Evolutionary conservation across 2,888 invertebrate genomes (phyloP), one percentile per base, ranked within the genome.

Genomic region (Synergus itoensis): DNA sequence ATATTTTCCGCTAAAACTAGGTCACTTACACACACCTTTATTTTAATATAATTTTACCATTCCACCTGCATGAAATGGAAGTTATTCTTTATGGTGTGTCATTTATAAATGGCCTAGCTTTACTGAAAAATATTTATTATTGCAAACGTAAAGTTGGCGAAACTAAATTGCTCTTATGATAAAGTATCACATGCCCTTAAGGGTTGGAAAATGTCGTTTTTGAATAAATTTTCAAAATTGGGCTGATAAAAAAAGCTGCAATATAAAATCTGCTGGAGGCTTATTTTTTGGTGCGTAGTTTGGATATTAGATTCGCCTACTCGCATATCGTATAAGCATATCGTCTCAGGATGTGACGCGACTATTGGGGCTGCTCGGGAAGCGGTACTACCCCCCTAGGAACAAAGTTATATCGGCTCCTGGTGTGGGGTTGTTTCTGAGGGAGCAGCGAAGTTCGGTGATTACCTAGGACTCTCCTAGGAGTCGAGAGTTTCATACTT

Each of bases 381-480:
- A 89, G 85, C 86, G 85, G 87, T 87, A 88, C 87, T 89, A 86
- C 89, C 88, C 91, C 90, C 90, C 86, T 85, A 90, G 91, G 90
- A 91, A 88, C 88, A 91, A 92, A 92, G 92, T 92, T 92, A 91
- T 91, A 91, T 91, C 91, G 90, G 89, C 87, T 88, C 86, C 85
- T 86, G 82, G 81, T 81, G 86, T 81, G 83, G 86, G 86, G 86
- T 85, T 87, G 87, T 90, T 91, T 91, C 92, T 88, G 88, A 87
- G 92, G 90, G 91, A 92, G 88, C 87, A 79, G 79, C 90, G 91
- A 92, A 92, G 92, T 92, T 92, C 91, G 91, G 91, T 92, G 92
- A 92, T 92, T 92, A 92, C 92, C 91, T 89, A 90, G 91, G 92
- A 89, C 90, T 91, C 91, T 91, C 91, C 89, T 87, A 91, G 91